Conservation (phyloP, 2,797 vertebrate genomes). For the Siniperca obscura region DNA sequence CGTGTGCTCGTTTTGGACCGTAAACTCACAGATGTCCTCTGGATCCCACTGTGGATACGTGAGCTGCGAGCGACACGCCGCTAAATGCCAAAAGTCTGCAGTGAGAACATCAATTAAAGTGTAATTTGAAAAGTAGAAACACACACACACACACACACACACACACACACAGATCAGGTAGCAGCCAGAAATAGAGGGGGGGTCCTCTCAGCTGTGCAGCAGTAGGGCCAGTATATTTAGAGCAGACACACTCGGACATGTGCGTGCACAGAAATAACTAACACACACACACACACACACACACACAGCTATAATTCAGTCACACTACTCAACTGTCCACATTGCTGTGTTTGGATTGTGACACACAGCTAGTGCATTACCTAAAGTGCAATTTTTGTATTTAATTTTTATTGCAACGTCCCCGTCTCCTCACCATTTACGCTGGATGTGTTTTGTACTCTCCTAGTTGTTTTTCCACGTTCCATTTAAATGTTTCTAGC, state of each 20-base stretch:
- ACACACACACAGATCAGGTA: constrained; percentile 40
- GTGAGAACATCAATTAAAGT: constrained; percentile 10
- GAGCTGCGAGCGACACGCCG: not conserved
- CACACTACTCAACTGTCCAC: no score
- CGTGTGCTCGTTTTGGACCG: no score
- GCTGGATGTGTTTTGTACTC: no score
- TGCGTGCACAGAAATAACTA: no score
- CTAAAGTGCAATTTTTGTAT: not conserved
- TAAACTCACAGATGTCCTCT: not conserved
- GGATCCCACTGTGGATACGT: not conserved
- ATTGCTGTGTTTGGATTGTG: no score
- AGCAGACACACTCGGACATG: not conserved
- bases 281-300: constrained; percentile 17
- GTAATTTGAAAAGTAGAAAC: not conserved
- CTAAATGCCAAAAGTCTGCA: constrained; percentile 23
- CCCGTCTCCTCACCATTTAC: no score
- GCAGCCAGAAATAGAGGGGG: constrained; percentile 53
- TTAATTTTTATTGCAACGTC: not conserved
- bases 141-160: constrained; percentile 18
- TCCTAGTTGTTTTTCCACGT: no score
- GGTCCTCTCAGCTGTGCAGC: constrained; percentile 42
- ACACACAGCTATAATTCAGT: not conserved
- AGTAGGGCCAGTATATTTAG: constrained; percentile 41
- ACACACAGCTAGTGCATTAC: not conserved
- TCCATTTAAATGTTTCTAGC: no score